phyloP scores from a whole-genome alignment of 1,140 invertebrate species.

The Zaprionus vittiger region DNA sequence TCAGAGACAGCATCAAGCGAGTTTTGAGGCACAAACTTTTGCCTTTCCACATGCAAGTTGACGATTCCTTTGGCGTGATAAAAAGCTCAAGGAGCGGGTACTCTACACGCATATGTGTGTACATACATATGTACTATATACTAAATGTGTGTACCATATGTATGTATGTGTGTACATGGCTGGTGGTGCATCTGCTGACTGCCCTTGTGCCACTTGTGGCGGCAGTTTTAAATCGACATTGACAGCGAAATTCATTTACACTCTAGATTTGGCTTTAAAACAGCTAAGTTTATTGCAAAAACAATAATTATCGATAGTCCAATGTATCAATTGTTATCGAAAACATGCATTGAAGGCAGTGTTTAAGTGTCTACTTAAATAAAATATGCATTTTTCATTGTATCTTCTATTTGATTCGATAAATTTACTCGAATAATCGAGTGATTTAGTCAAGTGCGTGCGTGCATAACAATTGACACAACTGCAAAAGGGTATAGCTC shows the following conservation, averaged over 20 bases:
- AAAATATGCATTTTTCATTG: background rate
- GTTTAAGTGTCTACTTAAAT: no score
- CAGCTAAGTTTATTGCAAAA: background rate
- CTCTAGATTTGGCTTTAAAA: background rate
- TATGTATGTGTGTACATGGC: constrained; percentile 8
- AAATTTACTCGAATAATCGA: constrained; percentile 28
- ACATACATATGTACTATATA: background rate
- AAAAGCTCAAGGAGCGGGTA: constrained; percentile 12
- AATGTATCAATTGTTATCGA: background rate
- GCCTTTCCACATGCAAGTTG: constrained; percentile 40
- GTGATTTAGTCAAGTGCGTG: constrained; percentile 22
- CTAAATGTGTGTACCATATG: background rate
- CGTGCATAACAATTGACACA: background rate
- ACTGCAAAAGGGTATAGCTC: background rate
- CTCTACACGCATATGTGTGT: background rate
- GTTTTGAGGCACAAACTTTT: constrained; percentile 60
- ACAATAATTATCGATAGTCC: background rate
- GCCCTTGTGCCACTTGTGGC: constrained; percentile 28
- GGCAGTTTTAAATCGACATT: background rate
- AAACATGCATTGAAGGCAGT: no score
- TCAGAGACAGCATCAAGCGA: constrained; percentile 58
- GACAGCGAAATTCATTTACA: background rate
- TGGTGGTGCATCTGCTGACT: background rate
- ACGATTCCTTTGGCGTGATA: constrained; percentile 36
- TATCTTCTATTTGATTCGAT: background rate